Conservation (phyloP, 2,888 invertebrate species). For the Liodrosophila aerea region DNA sequence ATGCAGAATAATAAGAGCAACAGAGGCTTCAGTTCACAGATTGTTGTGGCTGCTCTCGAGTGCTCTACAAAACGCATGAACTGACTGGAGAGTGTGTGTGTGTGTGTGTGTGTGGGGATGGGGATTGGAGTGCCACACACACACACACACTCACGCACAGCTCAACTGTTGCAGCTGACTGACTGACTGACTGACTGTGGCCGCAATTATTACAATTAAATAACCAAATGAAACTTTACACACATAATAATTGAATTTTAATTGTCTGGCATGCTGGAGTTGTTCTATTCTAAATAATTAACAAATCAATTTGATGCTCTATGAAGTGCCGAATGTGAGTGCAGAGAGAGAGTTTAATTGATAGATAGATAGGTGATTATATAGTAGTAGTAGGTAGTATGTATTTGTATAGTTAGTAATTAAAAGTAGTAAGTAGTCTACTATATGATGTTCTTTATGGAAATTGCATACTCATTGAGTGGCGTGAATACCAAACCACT, state of each 20-base stretch:
- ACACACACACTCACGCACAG: conserved; percentile 7
- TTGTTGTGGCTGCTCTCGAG: conserved; percentile 60
- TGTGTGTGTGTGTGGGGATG: conserved; percentile 19
- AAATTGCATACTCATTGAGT: conserved; percentile 82
- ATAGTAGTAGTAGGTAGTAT: conserved; percentile 25
- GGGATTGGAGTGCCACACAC: conserved; percentile 15
- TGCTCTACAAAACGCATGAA: conserved; percentile 47
- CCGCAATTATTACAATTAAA: conserved; percentile 45
- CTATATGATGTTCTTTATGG: conserved; percentile 25
- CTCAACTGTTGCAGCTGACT: conserved; percentile 28
- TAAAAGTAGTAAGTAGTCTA: conserved; percentile 26
- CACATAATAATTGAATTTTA: conserved; percentile 65
- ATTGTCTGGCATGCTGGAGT: conserved; percentile 48
- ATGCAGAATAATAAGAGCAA: conserved; percentile 44
- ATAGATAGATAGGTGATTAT: conserved; percentile 6
- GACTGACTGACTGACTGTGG: conserved; percentile 14
- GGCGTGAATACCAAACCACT: conserved; percentile 82
- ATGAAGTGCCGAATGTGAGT: conserved; percentile 38
- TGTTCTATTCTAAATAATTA: conserved; percentile 49
- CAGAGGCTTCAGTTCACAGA: conserved; percentile 46
- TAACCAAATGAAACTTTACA: conserved; percentile 62
- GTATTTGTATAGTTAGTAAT: conserved; percentile 25
- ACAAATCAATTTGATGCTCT: conserved; percentile 61
- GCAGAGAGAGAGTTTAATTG: conserved; percentile 12
- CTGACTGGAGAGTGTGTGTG: conserved; percentile 14